A percentile compares a stretch with the other conserved stretches of the same genome.
These are phyloP conservation scores for Sclerurus mexicanus DNA, from an alignment of 2,113 vertebrate species.

Conservation along the genomic window DNA sequence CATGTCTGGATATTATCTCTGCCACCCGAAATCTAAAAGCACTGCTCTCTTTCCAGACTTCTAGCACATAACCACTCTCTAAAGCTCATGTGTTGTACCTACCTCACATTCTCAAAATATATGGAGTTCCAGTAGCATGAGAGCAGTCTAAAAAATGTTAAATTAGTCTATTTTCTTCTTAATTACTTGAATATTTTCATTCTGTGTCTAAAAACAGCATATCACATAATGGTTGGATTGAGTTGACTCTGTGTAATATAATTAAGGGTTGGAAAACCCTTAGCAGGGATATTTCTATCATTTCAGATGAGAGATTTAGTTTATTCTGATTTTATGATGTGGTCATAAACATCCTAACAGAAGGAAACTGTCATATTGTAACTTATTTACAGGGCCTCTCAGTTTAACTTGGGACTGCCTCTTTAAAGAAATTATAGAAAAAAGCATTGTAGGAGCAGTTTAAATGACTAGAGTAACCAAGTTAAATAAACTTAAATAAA, in stretches of 20 bases:
- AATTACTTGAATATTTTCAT: neutral
- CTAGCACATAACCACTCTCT: neutral
- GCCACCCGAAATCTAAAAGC: neutral
- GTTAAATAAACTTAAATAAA: neutral
- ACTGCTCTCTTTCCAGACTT: neutral
- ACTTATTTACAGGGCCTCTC: neutral
- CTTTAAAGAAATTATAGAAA: neutral
- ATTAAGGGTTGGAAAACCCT: neutral
- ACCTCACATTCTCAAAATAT: slow-evolving; percentile 6
- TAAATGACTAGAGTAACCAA: neutral
- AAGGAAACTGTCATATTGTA: neutral
- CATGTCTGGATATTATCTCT: slow-evolving; percentile 36
- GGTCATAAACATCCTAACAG: neutral
- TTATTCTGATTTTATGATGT: neutral
- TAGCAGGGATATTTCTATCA: neutral
- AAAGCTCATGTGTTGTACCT: neutral
- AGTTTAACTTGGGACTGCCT: neutral
- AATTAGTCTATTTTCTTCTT: slow-evolving; percentile 14
- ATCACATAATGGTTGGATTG: neutral
- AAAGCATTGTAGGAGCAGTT: neutral
- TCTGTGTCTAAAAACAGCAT: neutral
- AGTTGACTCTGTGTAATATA: neutral
- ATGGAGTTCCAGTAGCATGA: neutral
- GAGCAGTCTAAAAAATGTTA: neutral
- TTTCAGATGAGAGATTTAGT: neutral